Evolutionary conservation across 2,797 vertebrate genomes (phyloP).

Genomic region (Macropodus opercularis): DNA sequence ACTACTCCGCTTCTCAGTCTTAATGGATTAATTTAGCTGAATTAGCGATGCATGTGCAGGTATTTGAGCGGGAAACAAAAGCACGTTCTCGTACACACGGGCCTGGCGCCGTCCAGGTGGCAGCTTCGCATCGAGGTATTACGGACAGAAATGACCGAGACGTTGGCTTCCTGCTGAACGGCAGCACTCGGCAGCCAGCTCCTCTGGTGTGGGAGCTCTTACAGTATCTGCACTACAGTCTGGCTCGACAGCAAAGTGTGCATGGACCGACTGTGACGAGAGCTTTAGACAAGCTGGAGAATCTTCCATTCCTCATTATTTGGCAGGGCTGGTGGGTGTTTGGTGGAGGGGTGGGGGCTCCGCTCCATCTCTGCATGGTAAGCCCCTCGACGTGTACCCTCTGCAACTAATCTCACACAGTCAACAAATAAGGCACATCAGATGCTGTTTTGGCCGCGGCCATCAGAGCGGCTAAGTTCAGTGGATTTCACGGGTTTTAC

Average conservation of each 20-base stretch:
- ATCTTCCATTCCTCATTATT: constrained; percentile 61
- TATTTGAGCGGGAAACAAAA: constrained; percentile 20
- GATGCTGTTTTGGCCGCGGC: constrained; percentile 84
- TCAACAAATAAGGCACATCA: constrained; percentile 87
- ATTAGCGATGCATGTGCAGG: too few relatives aligned
- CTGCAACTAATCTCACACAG: constrained; percentile 81
- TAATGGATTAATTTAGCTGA: too few relatives aligned
- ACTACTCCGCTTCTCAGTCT: too few relatives aligned
- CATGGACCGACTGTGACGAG: constrained; percentile 55
- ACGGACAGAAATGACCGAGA: background rate
- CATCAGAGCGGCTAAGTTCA: constrained; percentile 78
- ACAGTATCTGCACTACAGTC: constrained; percentile 58
- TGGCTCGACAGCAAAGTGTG: constrained; percentile 59
- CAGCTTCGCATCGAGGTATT: background rate
- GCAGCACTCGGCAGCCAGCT: constrained; percentile 7
- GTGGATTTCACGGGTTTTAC: constrained; percentile 81
- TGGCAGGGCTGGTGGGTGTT: constrained; percentile 61
- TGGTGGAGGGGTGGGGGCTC: constrained; percentile 60
- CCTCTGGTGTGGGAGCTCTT: constrained; percentile 21
- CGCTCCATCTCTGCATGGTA: constrained; percentile 69
- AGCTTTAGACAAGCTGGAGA: constrained; percentile 64
- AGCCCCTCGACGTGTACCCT: constrained; percentile 79
- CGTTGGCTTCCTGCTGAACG: background rate
- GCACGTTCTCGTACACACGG: constrained; percentile 10
- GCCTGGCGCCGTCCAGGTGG: constrained; percentile 12